Conservation (phyloP, 2,113 vertebrate genomes). For the Anguilla rostrata region DNA sequence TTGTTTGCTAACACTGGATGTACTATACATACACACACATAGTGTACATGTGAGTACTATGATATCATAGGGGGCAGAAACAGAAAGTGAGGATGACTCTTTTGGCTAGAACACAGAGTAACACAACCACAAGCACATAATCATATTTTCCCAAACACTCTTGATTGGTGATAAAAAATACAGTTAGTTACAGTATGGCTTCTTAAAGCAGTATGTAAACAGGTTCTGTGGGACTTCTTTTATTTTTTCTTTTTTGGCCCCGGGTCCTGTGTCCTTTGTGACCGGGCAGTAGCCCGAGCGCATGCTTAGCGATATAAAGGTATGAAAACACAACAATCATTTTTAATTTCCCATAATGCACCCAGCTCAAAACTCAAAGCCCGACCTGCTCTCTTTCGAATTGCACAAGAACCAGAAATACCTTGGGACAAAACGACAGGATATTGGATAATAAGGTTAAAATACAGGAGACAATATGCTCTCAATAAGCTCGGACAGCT, state of each 20-base stretch:
- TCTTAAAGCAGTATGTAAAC: neutral
- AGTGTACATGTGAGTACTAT: too few relatives aligned
- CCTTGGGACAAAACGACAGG: slow-evolving; percentile 52
- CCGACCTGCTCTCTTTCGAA: neutral
- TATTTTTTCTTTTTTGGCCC: neutral
- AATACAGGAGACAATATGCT: slow-evolving; percentile 60
- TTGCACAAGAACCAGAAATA: slow-evolving; percentile 45
- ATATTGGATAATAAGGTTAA: slow-evolving; percentile 73
- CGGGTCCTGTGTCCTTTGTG: neutral
- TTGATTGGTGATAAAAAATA: neutral
- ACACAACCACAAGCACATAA: too few relatives aligned
- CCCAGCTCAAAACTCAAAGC: neutral
- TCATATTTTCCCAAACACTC: too few relatives aligned
- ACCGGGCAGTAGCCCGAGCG: neutral
- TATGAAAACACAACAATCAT: neutral
- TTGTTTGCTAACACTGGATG: neutral
- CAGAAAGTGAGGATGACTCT: too few relatives aligned
- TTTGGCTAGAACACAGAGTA: too few relatives aligned
- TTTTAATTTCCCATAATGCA: slow-evolving; percentile 1
- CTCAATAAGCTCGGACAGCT: slow-evolving; percentile 66
- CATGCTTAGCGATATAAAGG: neutral
- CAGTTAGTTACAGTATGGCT: neutral
- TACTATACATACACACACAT: neutral
- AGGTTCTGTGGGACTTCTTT: neutral
- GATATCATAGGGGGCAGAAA: too few relatives aligned